Percentiles rank a stretch among this genome's conserved stretches.
Conservation (phyloP, 2,888 invertebrate species). For the Caenorhabditis sinica region DNA sequence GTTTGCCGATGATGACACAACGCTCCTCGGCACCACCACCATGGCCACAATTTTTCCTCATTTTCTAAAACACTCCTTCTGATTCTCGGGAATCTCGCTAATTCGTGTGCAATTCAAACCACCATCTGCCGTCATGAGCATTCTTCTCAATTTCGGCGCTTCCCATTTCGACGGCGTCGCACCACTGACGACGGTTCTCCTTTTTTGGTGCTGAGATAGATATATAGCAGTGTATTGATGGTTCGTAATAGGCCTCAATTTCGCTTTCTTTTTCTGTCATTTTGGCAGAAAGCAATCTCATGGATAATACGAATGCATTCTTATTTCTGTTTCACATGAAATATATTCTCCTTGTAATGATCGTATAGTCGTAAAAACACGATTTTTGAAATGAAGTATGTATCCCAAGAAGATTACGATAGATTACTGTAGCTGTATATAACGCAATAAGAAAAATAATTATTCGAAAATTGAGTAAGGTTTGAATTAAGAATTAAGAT, state of each 20-base stretch:
- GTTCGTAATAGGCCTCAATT: slow-evolving; percentile 30
- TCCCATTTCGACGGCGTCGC: background rate
- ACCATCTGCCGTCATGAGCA: slow-evolving; percentile 32
- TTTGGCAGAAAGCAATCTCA: slow-evolving; percentile 6
- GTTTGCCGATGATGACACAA: slow-evolving; percentile 47
- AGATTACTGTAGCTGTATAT: too few species aligned
- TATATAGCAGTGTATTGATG: slow-evolving; percentile 25
- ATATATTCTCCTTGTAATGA: slow-evolving; percentile 2
- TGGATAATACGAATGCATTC: slow-evolving; percentile 19
- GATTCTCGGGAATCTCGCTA: slow-evolving; percentile 45
- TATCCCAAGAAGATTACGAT: background rate
- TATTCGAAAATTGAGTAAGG: too few species aligned
- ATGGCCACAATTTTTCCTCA: slow-evolving; percentile 25
- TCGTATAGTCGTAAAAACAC: slow-evolving; percentile 29
- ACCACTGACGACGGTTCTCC: slow-evolving; percentile 7
- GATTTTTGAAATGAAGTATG: background rate
- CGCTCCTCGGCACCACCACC: slow-evolving; percentile 12
- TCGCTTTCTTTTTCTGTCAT: slow-evolving; percentile 8
- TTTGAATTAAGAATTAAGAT: too few species aligned
- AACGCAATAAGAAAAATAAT: too few species aligned
- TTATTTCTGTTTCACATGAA: slow-evolving; percentile 2
- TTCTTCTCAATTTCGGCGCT: slow-evolving; percentile 39
- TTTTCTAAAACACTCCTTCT: slow-evolving; percentile 50
- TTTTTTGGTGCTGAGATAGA: background rate
- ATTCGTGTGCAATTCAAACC: slow-evolving; percentile 63